A percentile compares a stretch with the other conserved stretches of the same genome.
Conservation (phyloP, 2,113 vertebrate species). For the Arenaria interpres region DNA sequence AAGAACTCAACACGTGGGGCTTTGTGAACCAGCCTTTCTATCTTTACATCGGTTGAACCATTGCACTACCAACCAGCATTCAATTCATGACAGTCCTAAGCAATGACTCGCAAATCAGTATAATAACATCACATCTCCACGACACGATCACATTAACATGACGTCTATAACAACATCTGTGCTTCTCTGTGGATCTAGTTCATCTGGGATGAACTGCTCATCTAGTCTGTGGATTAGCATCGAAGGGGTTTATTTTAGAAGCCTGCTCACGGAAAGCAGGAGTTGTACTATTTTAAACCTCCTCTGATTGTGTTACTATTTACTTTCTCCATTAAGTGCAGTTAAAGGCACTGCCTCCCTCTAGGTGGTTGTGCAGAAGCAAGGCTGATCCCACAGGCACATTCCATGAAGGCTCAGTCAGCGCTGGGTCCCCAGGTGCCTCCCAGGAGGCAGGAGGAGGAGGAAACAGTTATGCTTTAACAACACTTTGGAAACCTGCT, state of each 20-base stretch:
- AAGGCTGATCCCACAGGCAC: neutral
- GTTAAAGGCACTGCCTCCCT: neutral
- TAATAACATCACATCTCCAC: neutral
- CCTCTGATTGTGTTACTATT: neutral
- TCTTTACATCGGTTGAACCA: neutral
- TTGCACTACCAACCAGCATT: neutral
- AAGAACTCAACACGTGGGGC: fast-evolving
- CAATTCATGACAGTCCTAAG: neutral
- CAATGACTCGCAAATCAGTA: neutral
- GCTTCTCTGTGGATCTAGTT: neutral
- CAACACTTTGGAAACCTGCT: neutral
- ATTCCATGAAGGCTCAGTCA: neutral
- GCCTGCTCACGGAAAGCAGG: neutral
- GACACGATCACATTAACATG: fast-evolving
- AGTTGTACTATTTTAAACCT: neutral
- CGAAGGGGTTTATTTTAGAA: neutral
- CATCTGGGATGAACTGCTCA: no score
- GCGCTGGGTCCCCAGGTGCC: neutral
- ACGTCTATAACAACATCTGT: neutral
- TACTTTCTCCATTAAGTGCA: neutral
- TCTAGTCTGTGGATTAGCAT: neutral
- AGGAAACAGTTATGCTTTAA: neutral
- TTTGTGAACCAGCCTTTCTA: neutral
- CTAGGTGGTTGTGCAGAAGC: neutral
- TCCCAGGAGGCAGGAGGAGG: neutral